phyloP scores from a whole-genome alignment of 2,113 vertebrate species.

The Podilymbus podiceps region DNA sequence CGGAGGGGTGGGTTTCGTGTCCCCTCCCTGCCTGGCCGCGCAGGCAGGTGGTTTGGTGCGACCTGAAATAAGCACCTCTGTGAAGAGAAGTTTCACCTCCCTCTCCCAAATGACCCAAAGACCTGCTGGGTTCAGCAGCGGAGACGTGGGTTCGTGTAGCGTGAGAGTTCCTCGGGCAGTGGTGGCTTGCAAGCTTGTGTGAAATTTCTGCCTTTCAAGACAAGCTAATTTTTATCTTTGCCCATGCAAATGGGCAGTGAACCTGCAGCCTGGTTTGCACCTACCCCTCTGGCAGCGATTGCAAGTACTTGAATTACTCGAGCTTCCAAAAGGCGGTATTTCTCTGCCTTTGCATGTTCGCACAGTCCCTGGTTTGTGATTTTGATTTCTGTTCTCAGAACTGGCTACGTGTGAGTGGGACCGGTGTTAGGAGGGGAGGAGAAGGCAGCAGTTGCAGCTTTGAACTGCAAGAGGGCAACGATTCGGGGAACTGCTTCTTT shows the following conservation, averaged over 20 bases:
- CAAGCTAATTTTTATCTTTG: not conserved
- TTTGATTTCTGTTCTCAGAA: not conserved
- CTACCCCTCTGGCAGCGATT: not conserved
- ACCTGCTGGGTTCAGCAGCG: not conserved
- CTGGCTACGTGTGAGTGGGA: not conserved
- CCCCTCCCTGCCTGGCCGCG: not conserved
- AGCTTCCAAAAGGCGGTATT: not conserved
- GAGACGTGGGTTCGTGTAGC: accelerated
- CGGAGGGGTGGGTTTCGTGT: not conserved
- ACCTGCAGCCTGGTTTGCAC: not conserved
- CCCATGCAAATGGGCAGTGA: not conserved
- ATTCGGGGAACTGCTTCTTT: not conserved
- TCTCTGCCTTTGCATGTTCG: not conserved
- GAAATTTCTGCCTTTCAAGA: not conserved
- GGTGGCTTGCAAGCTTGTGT: not conserved
- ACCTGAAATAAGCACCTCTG: not conserved
- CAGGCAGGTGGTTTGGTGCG: not conserved
- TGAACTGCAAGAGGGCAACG: not conserved
- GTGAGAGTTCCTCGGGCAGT: accelerated
- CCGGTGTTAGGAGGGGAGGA: not conserved
- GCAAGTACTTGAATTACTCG: not conserved
- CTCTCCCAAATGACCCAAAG: not conserved
- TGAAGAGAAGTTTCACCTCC: not conserved
- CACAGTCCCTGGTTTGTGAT: not conserved
- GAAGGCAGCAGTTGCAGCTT: not conserved